A percentile compares a stretch with the other conserved stretches of the same genome.
phyloP scores from a whole-genome alignment of 2,113 vertebrate genomes.

The Saccopteryx bilineata region DNA sequence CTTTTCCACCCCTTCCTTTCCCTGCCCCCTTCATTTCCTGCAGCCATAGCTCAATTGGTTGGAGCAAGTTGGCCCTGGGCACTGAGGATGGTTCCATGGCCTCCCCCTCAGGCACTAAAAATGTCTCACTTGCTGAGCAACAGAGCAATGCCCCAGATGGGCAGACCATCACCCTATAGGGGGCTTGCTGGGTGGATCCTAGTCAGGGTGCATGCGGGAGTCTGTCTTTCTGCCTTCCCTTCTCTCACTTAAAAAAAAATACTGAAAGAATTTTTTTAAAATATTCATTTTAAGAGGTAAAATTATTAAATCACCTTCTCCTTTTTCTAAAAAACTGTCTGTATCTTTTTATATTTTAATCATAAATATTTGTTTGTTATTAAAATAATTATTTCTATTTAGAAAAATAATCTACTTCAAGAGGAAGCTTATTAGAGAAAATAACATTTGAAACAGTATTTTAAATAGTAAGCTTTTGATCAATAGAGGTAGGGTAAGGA shows the following conservation, averaged over 20 bases:
- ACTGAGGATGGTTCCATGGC: no score
- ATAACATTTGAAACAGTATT: not conserved
- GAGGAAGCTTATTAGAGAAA: not conserved
- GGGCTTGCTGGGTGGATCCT: no score
- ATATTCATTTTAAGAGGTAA: not conserved
- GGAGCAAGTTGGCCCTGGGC: no score
- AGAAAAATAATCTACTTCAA: slow-evolving; percentile 25
- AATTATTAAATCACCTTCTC: not conserved
- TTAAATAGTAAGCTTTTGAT: slow-evolving; percentile 1
- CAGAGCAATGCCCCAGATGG: no score
- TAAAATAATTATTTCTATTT: not conserved
- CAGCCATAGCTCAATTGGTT: no score
- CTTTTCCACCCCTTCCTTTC: no score
- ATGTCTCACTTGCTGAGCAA: no score
- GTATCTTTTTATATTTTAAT: not conserved
- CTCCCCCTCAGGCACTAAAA: no score
- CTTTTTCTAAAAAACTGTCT: not conserved
- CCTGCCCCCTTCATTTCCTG: no score
- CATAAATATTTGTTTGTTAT: not conserved
- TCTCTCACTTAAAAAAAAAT: not conserved
- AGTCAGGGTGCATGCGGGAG: no score
- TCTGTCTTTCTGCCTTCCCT: no score
- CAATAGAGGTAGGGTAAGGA: not conserved
- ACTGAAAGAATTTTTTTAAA: not conserved
- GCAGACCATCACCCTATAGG: no score